Evolutionary conservation across 2,888 invertebrate genomes (phyloP), one percentile per base, ranked within the genome.

Genomic region (Rugalucina vietnamica): DNA sequence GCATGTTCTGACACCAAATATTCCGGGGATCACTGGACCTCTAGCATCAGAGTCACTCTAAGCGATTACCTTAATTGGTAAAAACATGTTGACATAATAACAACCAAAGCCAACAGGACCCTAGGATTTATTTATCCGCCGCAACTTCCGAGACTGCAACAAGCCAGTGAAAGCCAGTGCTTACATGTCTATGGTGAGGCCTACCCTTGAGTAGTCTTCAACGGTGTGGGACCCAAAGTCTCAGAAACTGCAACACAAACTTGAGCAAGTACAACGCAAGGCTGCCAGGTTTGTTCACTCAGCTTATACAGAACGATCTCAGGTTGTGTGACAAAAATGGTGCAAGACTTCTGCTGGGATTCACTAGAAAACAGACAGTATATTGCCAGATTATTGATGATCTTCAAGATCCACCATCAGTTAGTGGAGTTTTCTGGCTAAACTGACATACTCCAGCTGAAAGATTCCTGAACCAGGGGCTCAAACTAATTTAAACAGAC

Each of bases 401-500:
- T 54, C 12, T 54, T 54, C 54, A 14, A 24, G 12, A n/a, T 54
- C n/a, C 54, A 54, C 21, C 54, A 54, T 54, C 21, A 24, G 12
- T 24, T 54, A 24, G 54, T 54, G 12, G 54, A 54, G 21, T 14
- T 54, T 24, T n/a, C 54, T 54, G n/a, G n/a, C n/a, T n/a, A n/a
- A n/a, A 54, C 54, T 24, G 54, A 54, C 54, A n/a, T n/a, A 14
- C 12, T 65, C 65, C 37, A 65, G 24, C 65, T 10, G 24, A 37
- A 60, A 24, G 76, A 76, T 39, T 60, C 60, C n/a, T 37, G 65
- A n/a, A 76, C 76, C 10, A 60, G 76, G 65, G 76, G 76, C 24
- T 21, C 21, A n/a, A n/a, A 60, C 3, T 18, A 39, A 21, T 32
- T 76, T 3, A n/a, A 27, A 37, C 76, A 73, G 73, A 18, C n/a